Evolutionary conservation across 2,888 invertebrate species (phyloP).

Genomic region (Parnassius apollo): DNA sequence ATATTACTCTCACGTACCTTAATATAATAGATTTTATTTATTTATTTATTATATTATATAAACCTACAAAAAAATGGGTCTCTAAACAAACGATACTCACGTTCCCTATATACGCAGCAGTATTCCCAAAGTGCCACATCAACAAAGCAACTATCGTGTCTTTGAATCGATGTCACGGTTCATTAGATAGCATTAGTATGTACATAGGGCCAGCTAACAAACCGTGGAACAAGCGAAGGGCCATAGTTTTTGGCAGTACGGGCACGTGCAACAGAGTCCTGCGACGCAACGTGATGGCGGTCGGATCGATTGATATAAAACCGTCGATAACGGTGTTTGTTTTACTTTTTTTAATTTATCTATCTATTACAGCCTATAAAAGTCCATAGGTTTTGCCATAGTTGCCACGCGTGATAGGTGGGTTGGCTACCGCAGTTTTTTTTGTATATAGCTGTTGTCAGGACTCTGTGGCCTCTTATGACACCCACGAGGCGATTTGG

Average conservation of each 20-base stretch:
- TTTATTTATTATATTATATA: not conserved
- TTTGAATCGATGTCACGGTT: slow-evolving; percentile 27
- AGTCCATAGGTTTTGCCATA: too few species aligned
- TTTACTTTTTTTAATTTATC: not conserved
- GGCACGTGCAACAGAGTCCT: slow-evolving; percentile 36
- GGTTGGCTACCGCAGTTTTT: too few species aligned
- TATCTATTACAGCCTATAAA: too few species aligned
- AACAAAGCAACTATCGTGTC: slow-evolving; percentile 19
- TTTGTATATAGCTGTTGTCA: too few species aligned
- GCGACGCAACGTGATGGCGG: slow-evolving; percentile 26
- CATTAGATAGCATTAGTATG: slow-evolving; percentile 35
- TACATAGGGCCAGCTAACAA: slow-evolving; percentile 27
- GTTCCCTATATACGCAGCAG: not conserved
- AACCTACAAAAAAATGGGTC: not conserved
- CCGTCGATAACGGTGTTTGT: slow-evolving; percentile 11
- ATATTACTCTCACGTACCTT: too few species aligned
- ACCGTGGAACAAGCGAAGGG: slow-evolving; percentile 11
- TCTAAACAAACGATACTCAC: not conserved
- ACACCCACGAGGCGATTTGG: too few species aligned
- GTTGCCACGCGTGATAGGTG: too few species aligned
- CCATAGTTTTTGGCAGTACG: slow-evolving; percentile 20
- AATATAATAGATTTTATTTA: too few species aligned
- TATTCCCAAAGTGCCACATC: slow-evolving; percentile 20
- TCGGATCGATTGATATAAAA: slow-evolving; percentile 7
- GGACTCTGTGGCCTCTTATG: too few species aligned